Base-by-base conservation (phyloP, 2,113 vertebrate genomes). In the Rutilus rutilus region DNA sequence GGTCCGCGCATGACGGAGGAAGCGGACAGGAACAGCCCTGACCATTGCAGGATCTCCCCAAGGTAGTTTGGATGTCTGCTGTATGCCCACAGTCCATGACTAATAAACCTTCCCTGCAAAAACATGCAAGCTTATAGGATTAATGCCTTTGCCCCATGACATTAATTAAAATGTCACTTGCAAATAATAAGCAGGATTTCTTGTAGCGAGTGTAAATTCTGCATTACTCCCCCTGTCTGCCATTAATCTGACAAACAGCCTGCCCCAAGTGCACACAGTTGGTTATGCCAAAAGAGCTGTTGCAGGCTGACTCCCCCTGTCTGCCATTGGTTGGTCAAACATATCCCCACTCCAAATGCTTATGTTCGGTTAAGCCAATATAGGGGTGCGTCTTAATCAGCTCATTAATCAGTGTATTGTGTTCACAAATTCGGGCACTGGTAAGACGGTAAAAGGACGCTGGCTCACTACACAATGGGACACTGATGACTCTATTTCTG, bases 21-120 rank as follows among this genome's bases (percentile, higher is more conserved):
- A 62, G 96, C 94, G 0, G 95, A 94, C 23, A 96, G 88, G 89
- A 94, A 96, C 36, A 96, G 93, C 14, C 96, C 96, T 0, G 89
- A 92, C 96, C 96, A 96, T 91, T 95, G 95, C 90, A 96, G 84
- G 87, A 96, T 95, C 93, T 96, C 96, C 1, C 95, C 95, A 1
- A 95, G 80, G 75, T 96, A 96, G 90, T 96, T 96, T 0, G 96
- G 96, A 78, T 96, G 96, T 47, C 94, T 93, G 90, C 95, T 96
- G 88, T 93, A 94, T 25, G 93, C 93, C 96, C 96, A 96, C 4
- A 96, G 92, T 39, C 95, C 95, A 5, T 91, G 94, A 87, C 91
- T 94, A 90, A 96, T 96, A 88, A 96, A 96, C 87, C 90, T 95
- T 33, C 94, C 95, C 95, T 96, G 89, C 1, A 82, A 80, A 71